These are phyloP conservation scores for Lutjanus campechanus DNA, from an alignment of 2,797 vertebrate species.

Conservation along the genomic window DNA sequence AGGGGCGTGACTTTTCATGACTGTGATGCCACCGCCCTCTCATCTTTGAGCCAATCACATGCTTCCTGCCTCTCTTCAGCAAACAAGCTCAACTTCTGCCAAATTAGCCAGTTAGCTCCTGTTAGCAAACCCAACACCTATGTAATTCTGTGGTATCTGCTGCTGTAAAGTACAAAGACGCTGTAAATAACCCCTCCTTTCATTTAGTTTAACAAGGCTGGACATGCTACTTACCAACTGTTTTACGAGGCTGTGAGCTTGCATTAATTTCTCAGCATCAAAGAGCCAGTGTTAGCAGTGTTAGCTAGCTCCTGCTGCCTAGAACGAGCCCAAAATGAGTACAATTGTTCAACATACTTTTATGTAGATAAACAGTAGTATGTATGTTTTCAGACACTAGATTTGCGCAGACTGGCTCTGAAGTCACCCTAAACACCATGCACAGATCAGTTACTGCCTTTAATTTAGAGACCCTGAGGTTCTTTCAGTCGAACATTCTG, in stretches of 20 bases:
- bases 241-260: background rate
- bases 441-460: too few relatives aligned
- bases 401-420: too few relatives aligned
- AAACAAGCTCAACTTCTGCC: background rate
- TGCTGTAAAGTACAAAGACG: background rate
- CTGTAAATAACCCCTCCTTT: background rate
- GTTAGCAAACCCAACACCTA: background rate
- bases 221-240: background rate
- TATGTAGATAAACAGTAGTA: too few relatives aligned
- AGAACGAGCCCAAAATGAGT: background rate
- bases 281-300: background rate
- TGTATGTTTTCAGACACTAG: too few relatives aligned
- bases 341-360: too few relatives aligned
- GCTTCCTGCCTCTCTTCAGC: background rate
- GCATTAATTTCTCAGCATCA: background rate
- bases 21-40: background rate
- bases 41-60: background rate
- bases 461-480: too few relatives aligned
- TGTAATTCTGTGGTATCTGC: background rate
- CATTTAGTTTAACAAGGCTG: background rate
- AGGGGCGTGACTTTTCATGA: background rate
- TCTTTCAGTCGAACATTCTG: too few relatives aligned
- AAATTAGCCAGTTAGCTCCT: background rate
- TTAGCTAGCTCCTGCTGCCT: background rate
- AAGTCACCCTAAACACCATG: too few relatives aligned